phyloP scores from a whole-genome alignment of 1,140 invertebrate genomes.

The Paracyclopina nana region DNA sequence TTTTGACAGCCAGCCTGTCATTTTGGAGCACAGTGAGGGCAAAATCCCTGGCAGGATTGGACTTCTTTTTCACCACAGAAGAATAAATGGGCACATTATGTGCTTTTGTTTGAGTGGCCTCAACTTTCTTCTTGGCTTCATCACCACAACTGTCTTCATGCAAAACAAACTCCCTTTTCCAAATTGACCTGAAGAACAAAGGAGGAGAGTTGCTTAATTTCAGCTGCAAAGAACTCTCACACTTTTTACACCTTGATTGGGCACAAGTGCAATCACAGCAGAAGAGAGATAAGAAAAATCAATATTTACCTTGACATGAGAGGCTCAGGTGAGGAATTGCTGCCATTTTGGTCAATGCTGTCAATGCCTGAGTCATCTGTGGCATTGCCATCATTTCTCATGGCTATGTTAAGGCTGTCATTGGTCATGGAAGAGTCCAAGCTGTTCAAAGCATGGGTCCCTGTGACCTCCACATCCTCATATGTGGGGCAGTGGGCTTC shows the following conservation, averaged over 20 bases:
- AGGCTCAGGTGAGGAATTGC: too few species aligned
- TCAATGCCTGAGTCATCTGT: background rate
- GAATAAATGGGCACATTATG: background rate
- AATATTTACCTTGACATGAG: too few species aligned
- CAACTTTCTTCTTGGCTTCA: background rate
- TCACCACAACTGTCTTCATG: slow-evolving; percentile 2
- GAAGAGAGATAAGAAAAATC: too few species aligned
- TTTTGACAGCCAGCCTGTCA: too few species aligned
- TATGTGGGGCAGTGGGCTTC: too few species aligned
- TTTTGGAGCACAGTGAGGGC: background rate
- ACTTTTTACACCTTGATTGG: too few species aligned
- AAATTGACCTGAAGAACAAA: background rate
- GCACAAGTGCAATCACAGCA: too few species aligned
- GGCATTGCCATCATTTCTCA: background rate
- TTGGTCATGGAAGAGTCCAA: background rate
- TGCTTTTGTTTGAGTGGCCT: background rate
- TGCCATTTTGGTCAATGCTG: slow-evolving; percentile 1
- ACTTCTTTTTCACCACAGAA: background rate
- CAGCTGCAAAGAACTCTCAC: too few species aligned
- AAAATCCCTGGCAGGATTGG: background rate
- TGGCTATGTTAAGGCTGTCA: too few species aligned
- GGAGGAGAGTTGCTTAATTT: too few species aligned
- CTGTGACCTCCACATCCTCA: too few species aligned
- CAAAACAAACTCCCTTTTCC: background rate
- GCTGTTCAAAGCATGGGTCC: background rate